Evolutionary conservation across 2,113 vertebrate genomes (phyloP), one percentile per base, ranked within the genome.

Genomic region (Myrmecophaga tridactyla): DNA sequence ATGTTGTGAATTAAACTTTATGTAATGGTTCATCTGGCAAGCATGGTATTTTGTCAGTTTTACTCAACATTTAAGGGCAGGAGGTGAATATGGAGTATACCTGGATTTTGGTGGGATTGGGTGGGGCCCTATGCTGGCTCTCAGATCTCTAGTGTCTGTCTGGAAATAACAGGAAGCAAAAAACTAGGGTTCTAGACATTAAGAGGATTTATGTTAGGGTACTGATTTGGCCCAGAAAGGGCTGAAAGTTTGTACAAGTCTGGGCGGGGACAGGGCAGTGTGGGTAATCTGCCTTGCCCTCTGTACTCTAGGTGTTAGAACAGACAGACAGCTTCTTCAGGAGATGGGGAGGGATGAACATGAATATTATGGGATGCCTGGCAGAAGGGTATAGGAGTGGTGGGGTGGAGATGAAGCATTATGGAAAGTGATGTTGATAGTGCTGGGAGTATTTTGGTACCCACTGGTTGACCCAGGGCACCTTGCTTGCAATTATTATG

Each of bases 371-470:
- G 97, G 95, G 92, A 89, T 98, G 94, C 77, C 81, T 81, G 78
- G 48, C 76, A 92, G 72, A 92, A 88, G 65, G 56, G 43, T 80
- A 75, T 73, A 81, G 82, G 53, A 67, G 46, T 70, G 83, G 39
- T 91, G n/a, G 83, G 92, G 51, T 86, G 62, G 56, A 75, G 70
- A 82, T 86, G 53, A 81, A 95, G 94, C 70, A 94, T 96, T 93
- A 96, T 90, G 92, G 96, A 94, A 91, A 97, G 93, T 97, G 91
- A 96, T 94, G 95, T 98, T 98, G 96, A 97, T 96, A 92, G 96
- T 97, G 43, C 77, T 84, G 80, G 92, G 96, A 97, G 81, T 99
- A 98, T 98, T 99, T 99, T 98, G 98, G 98, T 98, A 98, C 98
- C 98, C 96, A n/a, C 97, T 98, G 97, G 97, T 97, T 97, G 98